Conservation (phyloP, 2,113 vertebrate species). For the Piaya cayana region DNA sequence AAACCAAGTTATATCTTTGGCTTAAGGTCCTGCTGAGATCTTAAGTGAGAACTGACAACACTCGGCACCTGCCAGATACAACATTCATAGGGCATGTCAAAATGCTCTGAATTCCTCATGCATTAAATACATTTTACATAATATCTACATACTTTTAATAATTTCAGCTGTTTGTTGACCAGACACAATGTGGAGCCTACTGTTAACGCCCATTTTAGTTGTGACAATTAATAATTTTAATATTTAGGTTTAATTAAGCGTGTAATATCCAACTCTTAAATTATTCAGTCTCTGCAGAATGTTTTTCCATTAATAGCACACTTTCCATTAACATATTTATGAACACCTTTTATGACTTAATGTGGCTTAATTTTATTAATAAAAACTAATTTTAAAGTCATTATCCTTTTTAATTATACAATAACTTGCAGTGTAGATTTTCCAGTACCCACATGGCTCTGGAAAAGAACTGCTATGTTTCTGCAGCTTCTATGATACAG, state of each 20-base stretch:
- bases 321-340: constrained; percentile 71
- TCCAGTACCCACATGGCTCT: neutral
- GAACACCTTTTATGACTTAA: constrained; percentile 63
- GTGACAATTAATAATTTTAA: constrained; percentile 59
- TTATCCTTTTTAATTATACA: constrained; percentile 69
- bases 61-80: neutral
- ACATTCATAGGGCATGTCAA: neutral
- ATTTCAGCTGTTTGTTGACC: constrained; percentile 12
- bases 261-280: constrained; percentile 41
- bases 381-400: constrained; percentile 74
- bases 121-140: neutral
- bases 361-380: constrained; percentile 73
- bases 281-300: constrained; percentile 54
- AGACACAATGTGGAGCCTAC: neutral
- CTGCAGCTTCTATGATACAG: neutral
- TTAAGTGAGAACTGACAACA: neutral
- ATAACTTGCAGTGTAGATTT: constrained; percentile 49
- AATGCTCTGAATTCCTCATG: neutral
- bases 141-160: neutral
- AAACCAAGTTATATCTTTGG: neutral
- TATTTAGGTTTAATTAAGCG: constrained; percentile 64
- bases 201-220: constrained; percentile 2
- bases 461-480: constrained; percentile 9
- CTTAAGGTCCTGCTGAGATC: neutral
- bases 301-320: constrained; percentile 65